Evolutionary conservation across 2,888 invertebrate species (phyloP).

Genomic region (Pollenia amentaria): DNA sequence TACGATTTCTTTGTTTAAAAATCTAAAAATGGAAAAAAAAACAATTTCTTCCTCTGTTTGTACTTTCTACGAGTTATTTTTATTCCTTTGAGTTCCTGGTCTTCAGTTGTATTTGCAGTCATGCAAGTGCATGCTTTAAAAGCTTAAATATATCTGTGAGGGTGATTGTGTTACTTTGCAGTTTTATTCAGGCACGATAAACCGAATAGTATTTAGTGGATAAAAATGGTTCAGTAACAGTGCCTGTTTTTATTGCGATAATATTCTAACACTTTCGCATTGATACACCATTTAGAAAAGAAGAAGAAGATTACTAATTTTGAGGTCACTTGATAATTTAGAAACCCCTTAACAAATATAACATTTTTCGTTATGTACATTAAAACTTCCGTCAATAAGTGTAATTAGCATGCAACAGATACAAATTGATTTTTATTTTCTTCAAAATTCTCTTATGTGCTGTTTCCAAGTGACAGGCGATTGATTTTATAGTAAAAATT

Average conservation of each 20-base stretch:
- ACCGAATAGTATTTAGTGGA: conserved; percentile 35
- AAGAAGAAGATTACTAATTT: no score
- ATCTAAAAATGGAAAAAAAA: conserved; percentile 15
- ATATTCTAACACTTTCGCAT: not conserved
- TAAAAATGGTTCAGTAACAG: conserved; percentile 3
- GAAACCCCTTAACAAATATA: no score
- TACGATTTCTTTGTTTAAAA: conserved; percentile 48
- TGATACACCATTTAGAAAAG: conserved; percentile 9
- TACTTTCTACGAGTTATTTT: conserved; percentile 40
- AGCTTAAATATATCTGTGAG: conserved; percentile 1
- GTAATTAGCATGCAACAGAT: no score
- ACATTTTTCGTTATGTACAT: no score
- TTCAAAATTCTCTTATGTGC: no score
- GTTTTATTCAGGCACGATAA: conserved; percentile 28
- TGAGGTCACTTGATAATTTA: no score
- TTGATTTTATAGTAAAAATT: no score
- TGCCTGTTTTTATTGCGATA: not conserved
- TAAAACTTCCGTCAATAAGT: no score
- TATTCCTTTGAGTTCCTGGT: conserved; percentile 55
- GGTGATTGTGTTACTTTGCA: not conserved
- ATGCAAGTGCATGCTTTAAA: conserved; percentile 48
- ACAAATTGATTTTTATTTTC: no score
- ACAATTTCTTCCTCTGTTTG: conserved; percentile 13
- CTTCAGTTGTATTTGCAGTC: conserved; percentile 26
- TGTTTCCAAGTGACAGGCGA: no score